A percentile compares a stretch with the other conserved stretches of the same genome.
Evolutionary conservation across 2,113 vertebrate genomes (phyloP).

Genomic region (Tursiops truncatus): DNA sequence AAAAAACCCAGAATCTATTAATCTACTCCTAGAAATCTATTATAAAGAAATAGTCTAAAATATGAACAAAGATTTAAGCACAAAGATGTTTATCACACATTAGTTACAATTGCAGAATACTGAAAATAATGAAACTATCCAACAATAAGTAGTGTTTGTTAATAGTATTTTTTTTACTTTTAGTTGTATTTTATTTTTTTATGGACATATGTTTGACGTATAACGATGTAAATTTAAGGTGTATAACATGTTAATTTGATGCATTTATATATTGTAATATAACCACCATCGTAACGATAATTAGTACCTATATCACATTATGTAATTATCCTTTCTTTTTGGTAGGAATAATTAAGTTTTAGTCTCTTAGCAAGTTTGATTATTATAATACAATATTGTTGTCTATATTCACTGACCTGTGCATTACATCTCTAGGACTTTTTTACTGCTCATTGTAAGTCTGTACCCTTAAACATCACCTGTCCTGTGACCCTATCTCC

Average conservation of each 20-base stretch:
- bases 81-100: neutral
- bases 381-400: neutral
- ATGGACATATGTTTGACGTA: neutral
- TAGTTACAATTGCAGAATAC: neutral
- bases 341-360: neutral
- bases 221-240: neutral
- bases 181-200: neutral
- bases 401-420: neutral
- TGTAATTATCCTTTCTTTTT: neutral
- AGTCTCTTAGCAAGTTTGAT: neutral
- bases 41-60: slow-evolving; percentile 6
- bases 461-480: neutral
- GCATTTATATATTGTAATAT: neutral
- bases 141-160: neutral
- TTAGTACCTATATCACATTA: neutral
- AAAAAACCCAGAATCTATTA: neutral
- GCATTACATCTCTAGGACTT: neutral
- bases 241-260: no score
- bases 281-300: neutral
- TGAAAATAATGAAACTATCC: slow-evolving; percentile 9
- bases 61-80: neutral
- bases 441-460: neutral
- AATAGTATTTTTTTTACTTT: neutral
- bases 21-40: neutral
- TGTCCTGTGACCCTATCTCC: neutral